Evolutionary conservation across 2,888 invertebrate species (phyloP), one percentile per base, ranked within the genome.

Genomic region (Ametastegia equiseti): DNA sequence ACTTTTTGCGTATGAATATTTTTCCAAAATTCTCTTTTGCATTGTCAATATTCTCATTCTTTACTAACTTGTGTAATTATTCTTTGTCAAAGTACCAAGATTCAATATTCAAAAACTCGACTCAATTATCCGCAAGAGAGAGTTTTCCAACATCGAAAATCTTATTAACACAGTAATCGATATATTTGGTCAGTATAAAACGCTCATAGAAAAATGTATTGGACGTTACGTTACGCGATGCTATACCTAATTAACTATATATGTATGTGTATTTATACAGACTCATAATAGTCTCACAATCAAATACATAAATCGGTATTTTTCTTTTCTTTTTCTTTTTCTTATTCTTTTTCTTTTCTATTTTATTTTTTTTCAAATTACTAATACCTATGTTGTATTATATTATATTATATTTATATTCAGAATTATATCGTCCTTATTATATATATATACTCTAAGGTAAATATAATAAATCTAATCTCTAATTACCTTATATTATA

Each of bases 111-210:
- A 0, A 65, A 65, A 30, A 65, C 13, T 19, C 9, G 19, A 23
- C 23, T 9, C 11, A 19, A 19, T 23, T 11, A 11, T 54, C 9
- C 23, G 9, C 23, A 11, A 75, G 54, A 54, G 54, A 75, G 54
- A n/a, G n/a, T n/a, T n/a, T n/a, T n/a, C 33, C 19, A 54, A 75
- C 54, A 75, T 75, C 75, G 75, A 50, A 75, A 75, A 4, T 15
- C 13, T 54, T 36, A 30, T 54, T 54, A 23, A 36, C 54, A 54
- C 45, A 36, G n/a, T 36, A 30, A 36, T 30, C 15, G 60, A 27
- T 60, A 39, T 71, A 45, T 88, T 89, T 87, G 86, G 87, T 89
- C 88, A 87, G 89, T 89, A 89, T 89, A 89, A 89, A 89, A 89
- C 86, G 86, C 86, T 88, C 87, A 88, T 89, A 89, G 88, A 89